Evolutionary conservation across 2,888 invertebrate genomes (phyloP), one percentile per base, ranked within the genome.

Genomic region (Drosophila tanythrix): DNA sequence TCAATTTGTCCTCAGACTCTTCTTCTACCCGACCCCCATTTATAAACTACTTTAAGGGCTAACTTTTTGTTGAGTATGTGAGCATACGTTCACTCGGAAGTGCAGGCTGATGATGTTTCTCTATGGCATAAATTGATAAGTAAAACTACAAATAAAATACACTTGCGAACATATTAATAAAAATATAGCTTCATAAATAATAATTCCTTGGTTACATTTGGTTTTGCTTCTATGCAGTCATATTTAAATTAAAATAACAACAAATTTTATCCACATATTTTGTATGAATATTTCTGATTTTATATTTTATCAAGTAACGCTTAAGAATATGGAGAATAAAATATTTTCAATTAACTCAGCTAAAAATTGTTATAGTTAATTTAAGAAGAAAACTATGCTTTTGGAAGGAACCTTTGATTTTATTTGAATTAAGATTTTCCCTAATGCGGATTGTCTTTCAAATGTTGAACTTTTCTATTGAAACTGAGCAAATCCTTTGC

Each of bases 1-100:
- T 72, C 70, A 83, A 75, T 76, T 70, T 74, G 72, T 79, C 72
- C 65, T 18, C 31, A 27, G 10, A 15, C n/a, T 4, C 57, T 6
- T 13, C 29, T 21, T n/a, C 38, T 43, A 33, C 43, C n/a, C 46
- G 27, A 10, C 40, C 27, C 57, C 53, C 36, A 59, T 35, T 55
- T 58, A 59, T 46, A 53, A 78, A 48, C 62, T 60, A 62, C 65
- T 65, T 25, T 13, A 60, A 69, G 53, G 46, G 27, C 33, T 67
- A 25, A 15, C 29, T 10, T 25, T 52, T 36, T 40, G 18, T 53
- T 29, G 10, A n/a, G 48, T 15, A 29, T 29, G 31, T 18, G 13
- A 62, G 21, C 76, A 76, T 76, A 76, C 36, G 76, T 29, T 62
- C 50, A 18, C 5, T 36, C 50, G 76, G 80, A 76, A 64, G 31